Percentiles rank a stretch among this genome's conserved stretches.
Conservation (phyloP, 2,888 invertebrate species). For the Amphimallon solstitiale region DNA sequence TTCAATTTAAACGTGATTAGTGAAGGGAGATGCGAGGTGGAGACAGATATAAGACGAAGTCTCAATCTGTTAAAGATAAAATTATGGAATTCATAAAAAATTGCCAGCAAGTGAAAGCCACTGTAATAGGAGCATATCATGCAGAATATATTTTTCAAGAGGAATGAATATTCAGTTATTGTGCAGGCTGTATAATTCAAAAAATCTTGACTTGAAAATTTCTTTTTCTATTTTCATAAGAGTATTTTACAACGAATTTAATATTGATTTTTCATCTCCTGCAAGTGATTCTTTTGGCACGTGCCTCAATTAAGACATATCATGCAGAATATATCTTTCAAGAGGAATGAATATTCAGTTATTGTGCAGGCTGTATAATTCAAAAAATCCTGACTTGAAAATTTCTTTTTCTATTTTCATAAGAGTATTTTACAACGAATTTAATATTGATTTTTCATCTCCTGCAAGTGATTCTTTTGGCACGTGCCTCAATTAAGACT, state of each 20-base stretch:
- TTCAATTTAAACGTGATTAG: no score
- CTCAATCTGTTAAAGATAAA: slow-evolving; percentile 22
- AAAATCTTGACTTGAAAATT: not conserved
- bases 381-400: slow-evolving; percentile 9
- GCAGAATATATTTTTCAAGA: slow-evolving; percentile 24
- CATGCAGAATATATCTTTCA: no score
- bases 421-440: no score
- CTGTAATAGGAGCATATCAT: slow-evolving; percentile 23
- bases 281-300: slow-evolving; percentile 3
- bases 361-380: no score
- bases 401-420: slow-evolving; percentile 23
- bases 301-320: slow-evolving; percentile 10
- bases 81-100: slow-evolving; percentile 21
- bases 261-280: slow-evolving; percentile 19
- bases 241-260: no score
- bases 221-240: slow-evolving; percentile 29
- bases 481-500: slow-evolving; percentile 8
- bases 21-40: no score
- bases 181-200: slow-evolving; percentile 31
- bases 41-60: no score
- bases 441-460: slow-evolving; percentile 29
- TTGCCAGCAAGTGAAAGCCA: slow-evolving; percentile 27
- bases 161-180: no score
- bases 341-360: no score
- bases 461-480: slow-evolving; percentile 4